Evolutionary conservation across 2,797 vertebrate species (phyloP), one percentile per base, ranked within the genome.

Genomic region (Thamnophis elegans): DNA sequence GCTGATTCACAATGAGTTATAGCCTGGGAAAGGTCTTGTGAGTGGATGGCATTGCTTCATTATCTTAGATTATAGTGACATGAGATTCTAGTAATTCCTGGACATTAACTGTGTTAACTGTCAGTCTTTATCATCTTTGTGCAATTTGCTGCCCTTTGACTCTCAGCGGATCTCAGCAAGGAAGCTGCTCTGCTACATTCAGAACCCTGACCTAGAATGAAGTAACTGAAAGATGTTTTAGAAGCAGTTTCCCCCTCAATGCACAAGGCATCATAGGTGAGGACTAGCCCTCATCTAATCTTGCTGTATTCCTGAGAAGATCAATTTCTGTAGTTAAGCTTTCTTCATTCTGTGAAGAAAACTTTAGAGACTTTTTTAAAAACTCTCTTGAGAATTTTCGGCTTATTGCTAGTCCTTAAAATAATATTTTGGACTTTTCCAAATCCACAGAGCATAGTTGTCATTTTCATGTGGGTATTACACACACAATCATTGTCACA

Each of bases 31-130:
- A 92, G 36, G 51, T 88, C 56, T 90, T 92, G n/a, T 55, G 25
- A 89, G 51, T 92, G 55, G 85, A 88, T 93, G 32, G 42, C 55
- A 73, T 20, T 87, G 91, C 42, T 92, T 92, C 91, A 62, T 93
- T 90, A 93, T 78, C 82, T 91, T 87, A 59, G 36, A 93, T 92
- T 93, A 92, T 87, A 87, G 88, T 91, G 93, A 93, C 88, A 89
- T 87, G 54, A 47, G 25, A 73, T 91, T 87, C 26, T 89, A 68
- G n/a, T 65, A 62, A 20, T 88, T 88, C n/a, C 85, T 82, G 47
- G 32, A 91, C 85, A 53, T 82, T 82, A 88, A 90, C 85, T 82
- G 56, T 32, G 55, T 88, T 90, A 90, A 73, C 62, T 91, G 92
- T 91, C 92, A 88, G 6, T 55, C 91, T 88, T 73, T 86, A 59